A percentile compares a stretch with the other conserved stretches of the same genome.
Conservation (phyloP, 2,797 vertebrate genomes). For the Dendrocincla tyrannina region DNA sequence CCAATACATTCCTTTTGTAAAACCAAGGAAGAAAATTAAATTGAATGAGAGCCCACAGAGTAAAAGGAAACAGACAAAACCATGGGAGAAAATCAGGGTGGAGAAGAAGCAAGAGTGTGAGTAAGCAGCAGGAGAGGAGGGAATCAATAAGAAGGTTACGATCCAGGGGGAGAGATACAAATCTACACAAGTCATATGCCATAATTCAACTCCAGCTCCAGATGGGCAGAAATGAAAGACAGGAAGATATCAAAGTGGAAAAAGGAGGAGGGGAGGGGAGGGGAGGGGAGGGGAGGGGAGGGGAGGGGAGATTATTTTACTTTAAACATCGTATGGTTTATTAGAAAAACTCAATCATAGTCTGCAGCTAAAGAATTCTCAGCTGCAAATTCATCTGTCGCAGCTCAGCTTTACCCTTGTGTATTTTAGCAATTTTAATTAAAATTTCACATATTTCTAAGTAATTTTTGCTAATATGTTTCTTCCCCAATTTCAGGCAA, state of each 20-base stretch:
- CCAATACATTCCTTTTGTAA: background rate
- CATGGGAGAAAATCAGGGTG: background rate
- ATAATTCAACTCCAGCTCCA: constrained; percentile 3
- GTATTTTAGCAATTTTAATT: constrained; percentile 33
- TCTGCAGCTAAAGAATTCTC: background rate
- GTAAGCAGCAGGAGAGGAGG: background rate
- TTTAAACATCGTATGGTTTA: background rate
- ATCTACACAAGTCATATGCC: background rate
- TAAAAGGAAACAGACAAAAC: constrained; percentile 37
- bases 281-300: background rate
- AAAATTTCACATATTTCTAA: constrained; percentile 43
- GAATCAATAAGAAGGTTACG: background rate
- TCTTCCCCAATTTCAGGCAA: constrained; percentile 19
- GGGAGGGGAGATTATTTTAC: background rate
- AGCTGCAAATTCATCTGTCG: constrained; percentile 8
- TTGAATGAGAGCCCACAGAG: background rate
- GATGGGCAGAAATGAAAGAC: constrained; percentile 10
- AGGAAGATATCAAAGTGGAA: background rate
- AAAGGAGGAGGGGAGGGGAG: background rate
- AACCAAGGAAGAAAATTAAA: background rate
- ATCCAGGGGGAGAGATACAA: background rate
- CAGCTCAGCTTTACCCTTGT: background rate
- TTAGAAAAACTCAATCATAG: background rate
- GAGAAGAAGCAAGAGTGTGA: background rate
- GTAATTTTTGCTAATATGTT: constrained; percentile 25